Evolutionary conservation across 2,113 vertebrate genomes (phyloP), one percentile per base, ranked within the genome.

Genomic region (Brienomyrus brachyistius): DNA sequence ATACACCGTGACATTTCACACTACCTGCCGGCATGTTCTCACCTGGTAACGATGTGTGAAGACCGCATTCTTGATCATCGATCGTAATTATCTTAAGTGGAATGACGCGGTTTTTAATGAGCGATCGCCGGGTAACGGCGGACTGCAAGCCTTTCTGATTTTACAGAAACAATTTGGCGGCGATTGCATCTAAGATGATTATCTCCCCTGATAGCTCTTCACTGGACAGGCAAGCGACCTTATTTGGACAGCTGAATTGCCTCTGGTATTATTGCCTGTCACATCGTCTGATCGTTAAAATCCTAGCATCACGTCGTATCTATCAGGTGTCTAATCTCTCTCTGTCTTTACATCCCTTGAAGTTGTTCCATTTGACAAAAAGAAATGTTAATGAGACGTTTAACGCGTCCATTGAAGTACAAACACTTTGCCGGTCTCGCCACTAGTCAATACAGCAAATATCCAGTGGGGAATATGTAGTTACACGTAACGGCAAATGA

Each of bases 151-250:
- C 23, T 10, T 87, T 31, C n/a, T 70, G 54, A 19, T 51, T 66
- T 51, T 13, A 52, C 56, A 87, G 31, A 17, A 52, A 66, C 15
- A 87, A 87, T 31, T 40, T 7, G n/a, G 47, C 40, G 43, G 45
- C 27, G 43, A 90, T 51, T 90, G 89, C 54, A 70, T 90, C 80
- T 19, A 59, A 86, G 74, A 84, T 56, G 21, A 82, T 88, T 89
- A 89, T 89, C 40, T 59, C 17, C 5, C 23, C 13, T 27, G 59
- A n/a, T 90, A 47, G 51, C 43, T 51, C 47, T 51, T 19, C 21
- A n/a, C 40, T 2, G 19, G 77, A 87, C n/a, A 19, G 48, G 62
- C 35, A 50, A 23, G 45, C 15, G 4, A 17, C 62, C 74, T 62
- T 74, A 35, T 35, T 87, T 87, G 31, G 48, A 87, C 62, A 31